phyloP scores from a whole-genome alignment of 2,113 vertebrate genomes.

The Xiphorhynchus elegans region DNA sequence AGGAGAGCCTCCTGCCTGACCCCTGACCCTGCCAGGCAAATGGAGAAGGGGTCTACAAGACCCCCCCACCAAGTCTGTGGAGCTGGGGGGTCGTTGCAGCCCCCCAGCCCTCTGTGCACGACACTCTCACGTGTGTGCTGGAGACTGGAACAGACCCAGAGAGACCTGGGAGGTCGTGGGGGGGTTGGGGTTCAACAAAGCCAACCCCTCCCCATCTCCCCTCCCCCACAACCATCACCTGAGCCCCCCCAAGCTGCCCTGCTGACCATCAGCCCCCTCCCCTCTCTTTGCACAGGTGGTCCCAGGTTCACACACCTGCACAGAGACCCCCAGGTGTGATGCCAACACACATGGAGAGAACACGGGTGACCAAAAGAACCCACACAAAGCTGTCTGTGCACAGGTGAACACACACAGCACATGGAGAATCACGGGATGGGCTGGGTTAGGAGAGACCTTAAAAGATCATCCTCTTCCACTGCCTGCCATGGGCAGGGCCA shows the following conservation, averaged over 20 bases:
- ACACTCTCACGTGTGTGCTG: neutral
- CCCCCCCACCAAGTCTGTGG: neutral
- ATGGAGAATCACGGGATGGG: accelerated
- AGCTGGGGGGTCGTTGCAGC: neutral
- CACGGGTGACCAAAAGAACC: neutral
- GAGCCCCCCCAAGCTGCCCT: neutral
- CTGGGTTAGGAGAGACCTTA: neutral
- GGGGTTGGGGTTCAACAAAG: neutral
- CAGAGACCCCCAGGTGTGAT: neutral
- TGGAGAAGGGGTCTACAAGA: neutral
- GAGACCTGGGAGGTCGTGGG: neutral
- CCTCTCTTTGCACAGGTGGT: too few species aligned
- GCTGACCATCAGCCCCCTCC: neutral
- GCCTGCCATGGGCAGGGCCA: neutral
- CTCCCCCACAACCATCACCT: neutral
- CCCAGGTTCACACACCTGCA: neutral
- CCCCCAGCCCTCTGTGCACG: neutral
- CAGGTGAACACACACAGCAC: neutral
- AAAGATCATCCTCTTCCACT: neutral
- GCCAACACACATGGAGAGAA: neutral
- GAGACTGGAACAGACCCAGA: accelerated
- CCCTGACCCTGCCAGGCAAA: neutral
- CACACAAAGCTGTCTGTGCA: neutral
- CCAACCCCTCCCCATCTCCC: neutral
- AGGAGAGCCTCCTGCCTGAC: neutral